Evolutionary conservation across 2,113 vertebrate genomes (phyloP), one percentile per base, ranked within the genome.

Genomic region (Rhineura floridana): DNA sequence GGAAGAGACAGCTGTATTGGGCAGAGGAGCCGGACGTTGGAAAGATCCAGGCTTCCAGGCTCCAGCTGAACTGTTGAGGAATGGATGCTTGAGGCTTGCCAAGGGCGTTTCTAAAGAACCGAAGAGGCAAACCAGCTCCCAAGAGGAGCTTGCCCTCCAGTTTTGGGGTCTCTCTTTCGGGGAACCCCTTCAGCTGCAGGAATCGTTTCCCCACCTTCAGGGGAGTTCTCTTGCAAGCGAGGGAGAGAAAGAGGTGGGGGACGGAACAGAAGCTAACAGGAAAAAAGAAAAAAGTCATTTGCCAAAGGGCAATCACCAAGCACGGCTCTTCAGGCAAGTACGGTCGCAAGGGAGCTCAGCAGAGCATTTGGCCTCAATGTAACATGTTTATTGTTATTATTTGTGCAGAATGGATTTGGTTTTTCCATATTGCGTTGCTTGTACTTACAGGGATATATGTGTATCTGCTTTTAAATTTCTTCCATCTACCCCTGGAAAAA

Each of bases 1-100:
- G 97, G 75, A 98, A 95, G 90, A 97, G 97, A 76, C 98, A 99
- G 87, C 75, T 97, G 75, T 91, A 91, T 25, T 0, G 0, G 55
- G 83, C 69, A 77, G 83, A 72, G 50, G 48, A 77, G 65, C 83
- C 21, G 39, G 84, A 87, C 6, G 55, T 90, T 90, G 89, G 55
- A 81, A 88, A 79, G 19, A 42, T 10, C 48, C 67, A 8, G 8
- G 12, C 2, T 90, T 48, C 94, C 95, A 5, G 21, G 65, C 73
- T 93, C 78, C 2, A 86, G 84, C 23, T 91, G 4, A 95, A 65
- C 48, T 44, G 76, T 11, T 44, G 86, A 0, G 21, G 39, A 42
- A 25, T 0, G 10, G 46, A 1, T 25, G 52, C 19, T 48, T 46
- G 63, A n/a, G 89, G 11, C 25, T 12, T 33, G 28, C 75, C 36